Evolutionary conservation across 2,113 vertebrate genomes (phyloP).

Genomic region (Himantopus leucocephalus): DNA sequence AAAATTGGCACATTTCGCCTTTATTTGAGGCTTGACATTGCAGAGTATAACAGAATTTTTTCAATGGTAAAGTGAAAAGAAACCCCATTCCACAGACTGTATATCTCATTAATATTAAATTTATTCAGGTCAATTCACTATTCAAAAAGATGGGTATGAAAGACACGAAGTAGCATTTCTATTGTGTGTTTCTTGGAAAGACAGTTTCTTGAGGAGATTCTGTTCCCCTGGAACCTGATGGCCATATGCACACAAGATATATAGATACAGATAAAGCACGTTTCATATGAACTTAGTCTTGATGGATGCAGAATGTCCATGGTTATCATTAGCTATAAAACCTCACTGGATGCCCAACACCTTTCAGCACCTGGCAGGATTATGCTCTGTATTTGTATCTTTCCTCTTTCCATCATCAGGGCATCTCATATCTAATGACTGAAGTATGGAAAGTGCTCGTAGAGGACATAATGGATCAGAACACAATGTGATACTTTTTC

Average conservation of each 20-base stretch:
- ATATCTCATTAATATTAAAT: neutral
- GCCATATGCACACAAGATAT: neutral
- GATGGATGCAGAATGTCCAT: neutral
- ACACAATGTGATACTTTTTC: neutral
- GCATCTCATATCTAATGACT: neutral
- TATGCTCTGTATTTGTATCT: neutral
- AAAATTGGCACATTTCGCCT: neutral
- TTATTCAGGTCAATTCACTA: neutral
- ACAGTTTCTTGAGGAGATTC: neutral
- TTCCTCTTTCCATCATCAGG: neutral
- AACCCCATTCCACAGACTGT: neutral
- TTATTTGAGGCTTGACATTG: neutral
- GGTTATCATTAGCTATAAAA: neutral
- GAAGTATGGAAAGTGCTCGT: neutral
- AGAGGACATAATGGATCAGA: neutral
- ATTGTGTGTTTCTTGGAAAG: neutral
- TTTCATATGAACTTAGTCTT: neutral
- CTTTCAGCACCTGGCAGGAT: neutral
- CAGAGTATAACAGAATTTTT: neutral
- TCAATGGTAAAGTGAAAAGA: neutral
- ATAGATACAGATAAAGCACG: neutral
- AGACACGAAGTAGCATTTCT: neutral
- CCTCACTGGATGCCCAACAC: neutral
- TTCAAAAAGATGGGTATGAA: neutral
- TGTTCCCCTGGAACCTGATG: neutral